Conservation (phyloP, 2,113 vertebrate genomes). For the Platysternon megacephalum region DNA sequence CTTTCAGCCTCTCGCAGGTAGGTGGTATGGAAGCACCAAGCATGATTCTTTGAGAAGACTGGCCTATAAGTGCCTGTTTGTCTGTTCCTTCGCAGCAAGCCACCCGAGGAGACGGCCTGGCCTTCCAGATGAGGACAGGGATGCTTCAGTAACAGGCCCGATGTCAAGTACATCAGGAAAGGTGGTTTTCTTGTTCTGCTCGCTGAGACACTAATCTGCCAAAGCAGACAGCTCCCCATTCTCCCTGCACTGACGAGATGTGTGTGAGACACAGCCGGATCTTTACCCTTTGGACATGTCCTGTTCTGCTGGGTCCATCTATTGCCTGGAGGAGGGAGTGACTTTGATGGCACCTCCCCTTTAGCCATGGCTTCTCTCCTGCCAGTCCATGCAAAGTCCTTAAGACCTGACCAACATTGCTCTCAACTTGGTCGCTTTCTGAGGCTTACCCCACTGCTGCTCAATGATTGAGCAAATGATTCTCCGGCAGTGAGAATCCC, state of each 20-base stretch:
- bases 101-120: slow-evolving; percentile 88
- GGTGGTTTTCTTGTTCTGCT: background rate
- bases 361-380: background rate
- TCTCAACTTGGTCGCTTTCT: background rate
- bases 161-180: background rate
- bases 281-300: background rate
- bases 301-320: slow-evolving; percentile 17
- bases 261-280: accelerated
- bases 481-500: background rate
- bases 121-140: slow-evolving; percentile 89
- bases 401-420: background rate
- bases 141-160: slow-evolving; percentile 70
- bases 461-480: background rate
- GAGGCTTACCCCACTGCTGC: background rate
- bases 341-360: background rate
- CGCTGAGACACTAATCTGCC: background rate
- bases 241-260: background rate
- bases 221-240: background rate
- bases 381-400: background rate
- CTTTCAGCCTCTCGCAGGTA: background rate
- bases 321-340: background rate
- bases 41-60: background rate
- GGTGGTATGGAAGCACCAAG: background rate
- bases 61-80: accelerated
- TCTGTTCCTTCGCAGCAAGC: slow-evolving; percentile 82